Percentiles rank a stretch among this genome's conserved stretches.
phyloP scores from a whole-genome alignment of 2,113 vertebrate genomes.

The Jaculus jaculus region DNA sequence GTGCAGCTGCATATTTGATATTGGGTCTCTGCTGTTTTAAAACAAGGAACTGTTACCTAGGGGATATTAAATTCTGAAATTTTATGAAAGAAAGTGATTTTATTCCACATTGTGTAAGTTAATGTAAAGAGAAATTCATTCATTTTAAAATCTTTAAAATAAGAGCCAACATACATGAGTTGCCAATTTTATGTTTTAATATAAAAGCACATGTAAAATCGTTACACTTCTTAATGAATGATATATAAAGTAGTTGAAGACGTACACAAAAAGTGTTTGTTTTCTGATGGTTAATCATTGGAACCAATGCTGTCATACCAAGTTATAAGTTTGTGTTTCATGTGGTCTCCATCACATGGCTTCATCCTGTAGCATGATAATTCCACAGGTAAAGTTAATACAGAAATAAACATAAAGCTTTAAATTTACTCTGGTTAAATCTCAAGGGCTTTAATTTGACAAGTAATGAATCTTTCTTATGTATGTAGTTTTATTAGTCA shows the following conservation, averaged over 20 bases:
- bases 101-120: not conserved
- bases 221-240: not conserved
- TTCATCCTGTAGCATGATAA: not conserved
- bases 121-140: not conserved
- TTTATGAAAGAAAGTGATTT: not conserved
- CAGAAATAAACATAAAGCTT: not conserved
- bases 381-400: not conserved
- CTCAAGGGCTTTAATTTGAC: not conserved
- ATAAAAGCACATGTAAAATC: not conserved
- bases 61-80: conserved; percentile 24
- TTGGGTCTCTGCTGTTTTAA: not conserved
- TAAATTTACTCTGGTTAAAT: conserved; percentile 7
- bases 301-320: not conserved
- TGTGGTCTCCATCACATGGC: not conserved
- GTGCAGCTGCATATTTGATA: not conserved
- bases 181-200: not conserved
- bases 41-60: not conserved
- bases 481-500: not conserved
- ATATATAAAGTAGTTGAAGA: conserved; percentile 6
- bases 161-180: not conserved
- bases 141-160: conserved; percentile 30
- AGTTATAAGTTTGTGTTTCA: conserved; percentile 9
- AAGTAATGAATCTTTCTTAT: not conserved
- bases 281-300: not conserved
- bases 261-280: not conserved